Evolutionary conservation across 2,888 invertebrate genomes (phyloP).

Genomic region (Drosophila imparisetae): DNA sequence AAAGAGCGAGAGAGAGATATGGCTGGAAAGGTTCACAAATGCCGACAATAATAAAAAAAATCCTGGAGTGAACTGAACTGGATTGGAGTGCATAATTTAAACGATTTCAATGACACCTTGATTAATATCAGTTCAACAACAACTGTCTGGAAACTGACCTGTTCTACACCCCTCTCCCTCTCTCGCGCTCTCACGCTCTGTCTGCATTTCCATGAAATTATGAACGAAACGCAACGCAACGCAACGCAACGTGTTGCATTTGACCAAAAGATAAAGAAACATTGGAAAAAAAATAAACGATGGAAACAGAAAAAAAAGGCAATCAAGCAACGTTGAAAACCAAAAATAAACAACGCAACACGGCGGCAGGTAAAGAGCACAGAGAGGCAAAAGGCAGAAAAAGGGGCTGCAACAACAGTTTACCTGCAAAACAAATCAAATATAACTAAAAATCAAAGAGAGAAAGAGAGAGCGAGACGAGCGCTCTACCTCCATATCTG

Average conservation of each 20-base stretch:
- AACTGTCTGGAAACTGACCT: conserved; percentile 36
- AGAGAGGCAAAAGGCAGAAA: conserved; percentile 61
- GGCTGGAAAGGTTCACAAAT: conserved; percentile 47
- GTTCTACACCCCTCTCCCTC: conserved; percentile 19
- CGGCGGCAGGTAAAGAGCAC: conserved; percentile 54
- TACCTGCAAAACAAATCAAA: conserved; percentile 66
- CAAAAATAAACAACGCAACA: conserved; percentile 73
- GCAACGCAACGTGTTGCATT: conserved; percentile 68
- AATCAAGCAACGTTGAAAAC: conserved; percentile 77
- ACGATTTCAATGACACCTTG: conserved; percentile 84
- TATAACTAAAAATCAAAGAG: conserved; percentile 56
- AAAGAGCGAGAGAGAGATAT: neutral
- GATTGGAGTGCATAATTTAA: conserved; percentile 80
- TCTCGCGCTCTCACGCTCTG: conserved; percentile 8
- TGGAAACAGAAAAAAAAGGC: conserved; percentile 53
- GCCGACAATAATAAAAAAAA: conserved; percentile 44
- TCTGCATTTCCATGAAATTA: conserved; percentile 75
- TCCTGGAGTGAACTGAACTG: conserved; percentile 44
- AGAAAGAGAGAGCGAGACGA: neutral
- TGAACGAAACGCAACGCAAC: conserved; percentile 76
- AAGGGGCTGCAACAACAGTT: conserved; percentile 66
- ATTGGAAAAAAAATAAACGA: conserved; percentile 25
- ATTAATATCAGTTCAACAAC: conserved; percentile 77
- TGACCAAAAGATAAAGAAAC: conserved; percentile 73
- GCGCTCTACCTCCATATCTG: too few relatives aligned